Evolutionary conservation across 2,888 invertebrate genomes (phyloP), one percentile per base, ranked within the genome.

Genomic region (Sesia apiformis): DNA sequence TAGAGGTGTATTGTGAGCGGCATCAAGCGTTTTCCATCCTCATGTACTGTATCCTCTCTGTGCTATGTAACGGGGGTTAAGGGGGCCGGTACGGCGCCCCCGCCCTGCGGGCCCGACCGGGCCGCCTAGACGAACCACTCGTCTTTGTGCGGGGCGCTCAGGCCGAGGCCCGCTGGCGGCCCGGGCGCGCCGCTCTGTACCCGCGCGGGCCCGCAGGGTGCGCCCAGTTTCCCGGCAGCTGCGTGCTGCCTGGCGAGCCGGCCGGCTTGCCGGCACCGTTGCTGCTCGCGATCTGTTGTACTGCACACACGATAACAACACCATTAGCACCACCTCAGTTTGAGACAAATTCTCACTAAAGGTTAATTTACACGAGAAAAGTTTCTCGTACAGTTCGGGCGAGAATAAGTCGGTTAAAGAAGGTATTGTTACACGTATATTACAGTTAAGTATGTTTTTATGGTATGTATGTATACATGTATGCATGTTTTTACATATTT

Each of bases 111-210:
- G 80, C 78, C 79, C 81, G 77, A 65, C 74, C 79, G 75, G 80
- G 78, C 78, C 78, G 79, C 79, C 77, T 91, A 93, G 91, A 96
- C 96, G 92, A 95, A 96, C 96, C 96, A 96, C 91, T 96, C 96
- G 92, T 96, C 96, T 90, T 96, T 96, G 91, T 96, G 93, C 88
- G 92, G 93, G 93, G 94, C 92, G 93, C 94, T 92, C 92, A 94
- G 92, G 93, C 96, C 94, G 95, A 95, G 95, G 93, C 94, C 93
- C 94, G 93, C 94, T 94, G 96, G 95, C 95, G 96, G 96, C 95
- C 96, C 96, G 95, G 94, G 90, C 92, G 92, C 91, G 91, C 91
- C 91, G 91, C 91, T 87, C 69, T 78, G 69, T 64, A 68, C 92
- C 91, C 93, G 92, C 91, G 90, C 91, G 87, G 87, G 87, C 95